These are phyloP conservation scores for Leucophenga varia DNA, from an alignment of 1,140 invertebrate species.

Conservation along the genomic window DNA sequence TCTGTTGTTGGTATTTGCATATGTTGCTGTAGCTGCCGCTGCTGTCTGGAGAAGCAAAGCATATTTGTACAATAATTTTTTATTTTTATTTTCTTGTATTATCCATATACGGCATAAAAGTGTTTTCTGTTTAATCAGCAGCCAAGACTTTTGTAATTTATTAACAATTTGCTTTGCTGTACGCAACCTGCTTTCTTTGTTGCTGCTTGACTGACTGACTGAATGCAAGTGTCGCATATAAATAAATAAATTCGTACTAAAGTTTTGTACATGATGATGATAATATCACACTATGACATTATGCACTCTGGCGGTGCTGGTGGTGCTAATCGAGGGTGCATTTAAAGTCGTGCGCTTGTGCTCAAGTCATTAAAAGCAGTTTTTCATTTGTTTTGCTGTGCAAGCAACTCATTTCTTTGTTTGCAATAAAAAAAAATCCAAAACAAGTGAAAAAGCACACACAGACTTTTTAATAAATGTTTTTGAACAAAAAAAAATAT, in stretches of 20 bases:
- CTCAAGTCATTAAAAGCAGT: too few species aligned
- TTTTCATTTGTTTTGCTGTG: not conserved
- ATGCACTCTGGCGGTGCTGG: too few species aligned
- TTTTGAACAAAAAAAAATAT: conserved; percentile 16
- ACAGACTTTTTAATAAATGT: conserved; percentile 35
- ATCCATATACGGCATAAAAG: conserved; percentile 39
- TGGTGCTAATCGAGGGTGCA: too few species aligned
- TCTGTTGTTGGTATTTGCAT: not conserved
- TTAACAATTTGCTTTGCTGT: conserved; percentile 16
- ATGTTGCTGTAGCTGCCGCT: conserved; percentile 16
- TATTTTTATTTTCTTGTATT: conserved; percentile 35
- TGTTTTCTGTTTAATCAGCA: conserved; percentile 34
- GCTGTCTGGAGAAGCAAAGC: conserved; percentile 37
- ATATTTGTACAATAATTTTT: conserved; percentile 46
- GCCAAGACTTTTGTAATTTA: conserved; percentile 41
- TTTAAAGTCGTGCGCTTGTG: too few species aligned
- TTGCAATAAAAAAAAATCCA: conserved; percentile 47
- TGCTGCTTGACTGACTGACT: too few species aligned
- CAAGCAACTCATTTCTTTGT: conserved; percentile 32
- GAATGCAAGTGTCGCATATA: too few species aligned
- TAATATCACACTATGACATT: too few species aligned
- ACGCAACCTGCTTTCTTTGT: conserved; percentile 42
- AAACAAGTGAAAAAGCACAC: too few species aligned
- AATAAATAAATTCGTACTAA: too few species aligned
- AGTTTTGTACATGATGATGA: too few species aligned